Evolutionary conservation across 1,140 invertebrate genomes (phyloP), one percentile per base, ranked within the genome.

Genomic region (Orius insidiosus): DNA sequence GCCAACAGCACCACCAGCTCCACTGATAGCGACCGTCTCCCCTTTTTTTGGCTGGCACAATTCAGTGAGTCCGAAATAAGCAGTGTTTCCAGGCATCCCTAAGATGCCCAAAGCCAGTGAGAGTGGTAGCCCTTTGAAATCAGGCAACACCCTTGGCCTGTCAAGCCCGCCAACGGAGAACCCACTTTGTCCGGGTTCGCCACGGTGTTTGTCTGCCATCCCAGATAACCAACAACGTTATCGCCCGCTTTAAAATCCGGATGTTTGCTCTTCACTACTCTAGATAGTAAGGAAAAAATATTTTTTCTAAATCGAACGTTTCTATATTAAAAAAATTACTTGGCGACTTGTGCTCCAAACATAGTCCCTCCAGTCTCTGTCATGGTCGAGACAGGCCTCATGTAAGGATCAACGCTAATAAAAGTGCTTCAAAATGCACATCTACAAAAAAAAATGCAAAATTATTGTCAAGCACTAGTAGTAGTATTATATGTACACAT

Each of bases 51-150:
- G 78, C 15, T 75, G 55, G 48, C 78, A 80, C 24, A 80, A 60
- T 51, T 78, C 69, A n/a, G 74, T 54, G 9, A 82, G 65, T 0
- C 79, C 80, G 58, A 81, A 81, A 55, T 78, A 81, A 1, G 78
- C 76, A 3, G 77, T 79, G 47, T 72, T 71, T 10, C 77, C 76
- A 31, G 75, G 69, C 72, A 78, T 76, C 51, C 76, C 76, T 24
- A 77, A 54, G 33, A 68, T 52, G 31, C 76, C 76, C 16, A 78
- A 57, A 2, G 59, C 67, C 15, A 75, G 58, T 2, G 75, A 78
- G 10, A 61, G 32, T 7, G 75, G 66, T 45, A 30, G 38, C 13
- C 13, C 14, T 30, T 47, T 41, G 33, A 73, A 54, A 49, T 76
- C 67, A 5, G 71, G 69, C 39, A 77, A 43, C 31, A 68, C 45